A percentile compares a stretch with the other conserved stretches of the same genome.
These are phyloP conservation scores for Parochlus steinenii DNA, from an alignment of 2,888 invertebrate genomes.

Conservation along the genomic window DNA sequence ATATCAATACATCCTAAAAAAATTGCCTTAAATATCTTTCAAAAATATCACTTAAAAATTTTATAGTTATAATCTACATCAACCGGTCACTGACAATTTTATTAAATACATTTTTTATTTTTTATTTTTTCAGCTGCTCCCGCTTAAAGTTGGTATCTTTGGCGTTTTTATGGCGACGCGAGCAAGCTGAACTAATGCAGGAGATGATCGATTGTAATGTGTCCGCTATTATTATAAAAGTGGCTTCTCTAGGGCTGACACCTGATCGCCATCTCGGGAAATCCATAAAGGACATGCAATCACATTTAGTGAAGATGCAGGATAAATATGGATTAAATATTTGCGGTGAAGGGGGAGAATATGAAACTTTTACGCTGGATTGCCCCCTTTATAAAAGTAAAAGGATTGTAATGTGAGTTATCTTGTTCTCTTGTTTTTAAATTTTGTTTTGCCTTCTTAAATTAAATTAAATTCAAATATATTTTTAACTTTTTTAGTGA, in stretches of 20 bases:
- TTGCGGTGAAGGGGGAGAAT: conserved; percentile 98
- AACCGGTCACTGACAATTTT: not conserved
- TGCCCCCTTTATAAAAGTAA: conserved; percentile 92
- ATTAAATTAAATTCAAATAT: conserved; percentile 11
- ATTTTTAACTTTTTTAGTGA: conserved; percentile 40
- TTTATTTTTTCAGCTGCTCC: conserved; percentile 47
- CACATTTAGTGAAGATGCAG: conserved; percentile 75
- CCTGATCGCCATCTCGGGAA: conserved; percentile 76
- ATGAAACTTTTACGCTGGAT: conserved; percentile 93
- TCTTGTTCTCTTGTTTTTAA: conserved; percentile 2
- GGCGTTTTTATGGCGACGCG: conserved; percentile 90
- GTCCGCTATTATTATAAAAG: conserved; percentile 93
- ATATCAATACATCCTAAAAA: no score
- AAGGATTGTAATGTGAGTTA: conserved; percentile 72
- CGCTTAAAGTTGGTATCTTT: conserved; percentile 77
- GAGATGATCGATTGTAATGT: conserved; percentile 93
- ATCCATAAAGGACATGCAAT: conserved; percentile 66
- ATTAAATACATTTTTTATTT: not conserved
- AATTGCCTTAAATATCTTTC: not conserved
- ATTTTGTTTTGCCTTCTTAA: conserved; percentile 11
- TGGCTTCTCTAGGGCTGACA: conserved; percentile 79
- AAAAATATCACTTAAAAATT: not conserved
- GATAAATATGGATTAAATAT: conserved; percentile 89
- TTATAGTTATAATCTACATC: not conserved
- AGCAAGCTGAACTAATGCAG: conserved; percentile 82